A percentile compares a stretch with the other conserved stretches of the same genome.
phyloP scores from a whole-genome alignment of 64 coral and sea anemone genomes.

The Porites australiensis region DNA sequence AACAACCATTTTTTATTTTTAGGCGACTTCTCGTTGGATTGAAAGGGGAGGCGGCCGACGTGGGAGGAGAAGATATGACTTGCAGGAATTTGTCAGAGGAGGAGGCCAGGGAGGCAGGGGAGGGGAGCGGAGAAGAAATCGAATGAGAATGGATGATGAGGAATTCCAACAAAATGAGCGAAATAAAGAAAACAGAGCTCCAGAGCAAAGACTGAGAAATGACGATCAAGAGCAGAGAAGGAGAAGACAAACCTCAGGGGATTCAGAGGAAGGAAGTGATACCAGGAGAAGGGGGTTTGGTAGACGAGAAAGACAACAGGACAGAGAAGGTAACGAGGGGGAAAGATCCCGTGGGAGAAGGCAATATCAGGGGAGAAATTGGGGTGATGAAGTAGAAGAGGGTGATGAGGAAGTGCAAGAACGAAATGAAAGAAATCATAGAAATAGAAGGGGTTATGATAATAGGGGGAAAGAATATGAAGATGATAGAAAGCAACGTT shows the following conservation, averaged over 20 bases:
- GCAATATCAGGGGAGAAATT: conserved; percentile 33
- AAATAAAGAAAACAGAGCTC: conserved; percentile 53
- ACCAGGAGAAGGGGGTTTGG: conserved; percentile 30
- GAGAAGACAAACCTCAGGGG: conserved; percentile 20
- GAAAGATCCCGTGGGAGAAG: conserved; percentile 10
- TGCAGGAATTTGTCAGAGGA: conserved; percentile 83
- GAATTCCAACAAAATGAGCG: conserved; percentile 36
- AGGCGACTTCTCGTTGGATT: conserved; percentile 53
- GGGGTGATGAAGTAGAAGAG: conserved; percentile 44
- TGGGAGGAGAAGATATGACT: conserved; percentile 75
- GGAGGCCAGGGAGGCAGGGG: conserved; percentile 12
- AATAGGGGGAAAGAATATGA: conserved; percentile 6
- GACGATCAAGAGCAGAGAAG: conserved; percentile 36
- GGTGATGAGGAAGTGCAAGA: conserved; percentile 14
- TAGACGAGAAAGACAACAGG: conserved; percentile 27
- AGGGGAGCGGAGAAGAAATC: neutral
- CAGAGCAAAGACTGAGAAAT: conserved; percentile 23
- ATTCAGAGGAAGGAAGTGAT: conserved; percentile 34
- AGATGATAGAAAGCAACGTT: conserved; percentile 5
- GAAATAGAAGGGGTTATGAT: conserved; percentile 26
- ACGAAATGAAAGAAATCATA: conserved; percentile 40
- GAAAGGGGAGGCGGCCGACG: conserved; percentile 52
- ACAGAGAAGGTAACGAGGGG: neutral
- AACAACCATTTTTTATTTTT: neutral
- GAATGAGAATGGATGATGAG: conserved; percentile 45